Percentiles rank a stretch among this genome's conserved stretches.
phyloP scores from a whole-genome alignment of 2,888 invertebrate genomes.

The Synergus umbraculus region DNA sequence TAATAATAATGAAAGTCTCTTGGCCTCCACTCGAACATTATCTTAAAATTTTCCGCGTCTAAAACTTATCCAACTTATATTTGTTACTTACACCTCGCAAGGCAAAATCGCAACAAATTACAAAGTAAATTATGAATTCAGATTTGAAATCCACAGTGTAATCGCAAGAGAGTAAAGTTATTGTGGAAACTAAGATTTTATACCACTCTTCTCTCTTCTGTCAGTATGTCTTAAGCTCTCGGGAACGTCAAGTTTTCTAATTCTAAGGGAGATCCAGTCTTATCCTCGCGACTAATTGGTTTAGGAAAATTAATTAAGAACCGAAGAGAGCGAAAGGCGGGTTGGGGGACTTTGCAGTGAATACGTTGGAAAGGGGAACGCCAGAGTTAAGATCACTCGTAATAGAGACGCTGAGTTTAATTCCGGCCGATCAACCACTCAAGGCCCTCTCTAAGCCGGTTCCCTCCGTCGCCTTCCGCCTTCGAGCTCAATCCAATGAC shows the following conservation, averaged over 20 bases:
- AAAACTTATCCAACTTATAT: background rate
- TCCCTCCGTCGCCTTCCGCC: conserved; percentile 40
- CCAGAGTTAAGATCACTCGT: conserved; percentile 59
- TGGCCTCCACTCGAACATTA: conserved; percentile 62
- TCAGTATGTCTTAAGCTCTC: conserved; percentile 51
- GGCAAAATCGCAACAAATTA: conserved; percentile 47
- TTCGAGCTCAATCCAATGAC: conserved; percentile 36
- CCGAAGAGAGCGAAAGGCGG: conserved; percentile 47
- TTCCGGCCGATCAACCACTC: conserved; percentile 64
- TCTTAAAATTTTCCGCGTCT: background rate
- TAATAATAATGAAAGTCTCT: conserved; percentile 56
- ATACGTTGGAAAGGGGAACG: conserved; percentile 26
- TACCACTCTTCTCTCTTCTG: conserved; percentile 46
- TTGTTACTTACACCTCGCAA: background rate
- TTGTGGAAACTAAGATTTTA: conserved; percentile 11
- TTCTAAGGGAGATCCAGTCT: conserved; percentile 59
- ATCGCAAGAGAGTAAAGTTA: background rate
- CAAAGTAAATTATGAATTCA: conserved; percentile 1
- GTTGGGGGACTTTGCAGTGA: conserved; percentile 34
- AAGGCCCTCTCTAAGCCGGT: conserved; percentile 57
- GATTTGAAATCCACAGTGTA: conserved; percentile 17
- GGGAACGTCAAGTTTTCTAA: conserved; percentile 56
- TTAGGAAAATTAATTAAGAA: conserved; percentile 73
- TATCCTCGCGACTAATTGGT: conserved; percentile 69
- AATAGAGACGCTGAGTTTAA: conserved; percentile 64